phyloP scores from a whole-genome alignment of 2,113 vertebrate species.

The Toxotes chatareus region DNA sequence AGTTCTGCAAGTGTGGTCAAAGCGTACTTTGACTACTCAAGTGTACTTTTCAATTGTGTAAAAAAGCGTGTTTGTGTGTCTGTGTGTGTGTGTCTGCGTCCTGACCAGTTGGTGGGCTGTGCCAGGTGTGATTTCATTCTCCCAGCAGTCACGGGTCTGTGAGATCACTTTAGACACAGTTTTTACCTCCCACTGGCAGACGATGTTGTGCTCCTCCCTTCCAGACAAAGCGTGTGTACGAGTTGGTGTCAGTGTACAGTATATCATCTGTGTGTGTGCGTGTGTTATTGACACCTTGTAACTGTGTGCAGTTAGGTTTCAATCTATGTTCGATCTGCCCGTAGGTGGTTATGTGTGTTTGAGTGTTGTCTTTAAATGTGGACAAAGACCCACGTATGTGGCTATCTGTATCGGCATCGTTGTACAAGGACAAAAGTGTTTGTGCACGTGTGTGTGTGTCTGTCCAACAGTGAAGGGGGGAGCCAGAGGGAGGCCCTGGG shows the following conservation, averaged over 20 bases:
- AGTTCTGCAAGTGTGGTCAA: slow-evolving; percentile 41
- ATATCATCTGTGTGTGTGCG: slow-evolving; percentile 18
- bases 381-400: slow-evolving; percentile 26
- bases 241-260: slow-evolving; percentile 25
- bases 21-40: slow-evolving; percentile 55
- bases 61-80: slow-evolving; percentile 29
- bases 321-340: slow-evolving; percentile 22
- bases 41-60: slow-evolving; percentile 41
- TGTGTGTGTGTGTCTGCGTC: slow-evolving; percentile 33
- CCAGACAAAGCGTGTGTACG: slow-evolving; percentile 21
- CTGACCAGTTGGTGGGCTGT: slow-evolving; percentile 33
- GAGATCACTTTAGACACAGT: slow-evolving; percentile 70
- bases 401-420: background rate
- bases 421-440: slow-evolving; percentile 47
- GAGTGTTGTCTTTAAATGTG: background rate
- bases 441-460: slow-evolving; percentile 16
- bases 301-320: slow-evolving; percentile 30
- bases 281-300: slow-evolving; percentile 41
- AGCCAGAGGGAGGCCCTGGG: slow-evolving; percentile 57
- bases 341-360: slow-evolving; percentile 25
- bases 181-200: slow-evolving; percentile 64
- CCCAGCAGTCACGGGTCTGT: slow-evolving; percentile 65
- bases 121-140: slow-evolving; percentile 78
- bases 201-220: slow-evolving; percentile 26
- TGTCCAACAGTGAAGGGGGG: slow-evolving; percentile 33